These are phyloP conservation scores for Origma solitaria DNA, from an alignment of 2,113 vertebrate species.

Conservation along the genomic window DNA sequence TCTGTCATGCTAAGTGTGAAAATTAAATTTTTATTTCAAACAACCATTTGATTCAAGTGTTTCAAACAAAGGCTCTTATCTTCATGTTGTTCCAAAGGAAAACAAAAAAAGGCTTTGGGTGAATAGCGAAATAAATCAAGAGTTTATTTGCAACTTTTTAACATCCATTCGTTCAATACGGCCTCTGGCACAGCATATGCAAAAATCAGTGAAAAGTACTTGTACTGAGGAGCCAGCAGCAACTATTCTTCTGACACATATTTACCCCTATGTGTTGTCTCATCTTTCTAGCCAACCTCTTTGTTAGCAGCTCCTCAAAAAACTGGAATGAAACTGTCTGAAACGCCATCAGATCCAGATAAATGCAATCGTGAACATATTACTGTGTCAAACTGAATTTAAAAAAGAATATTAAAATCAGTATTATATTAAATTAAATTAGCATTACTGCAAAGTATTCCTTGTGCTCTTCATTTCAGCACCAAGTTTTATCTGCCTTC, in stretches of 20 bases:
- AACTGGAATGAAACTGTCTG: neutral
- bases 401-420: neutral
- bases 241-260: neutral
- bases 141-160: slow-evolving; percentile 1
- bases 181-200: neutral
- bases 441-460: neutral
- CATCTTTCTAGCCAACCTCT: neutral
- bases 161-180: neutral
- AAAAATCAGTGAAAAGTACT: neutral
- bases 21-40: neutral
- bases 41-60: neutral
- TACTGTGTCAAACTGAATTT: neutral
- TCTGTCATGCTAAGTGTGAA: neutral
- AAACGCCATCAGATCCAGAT: neutral
- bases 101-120: neutral
- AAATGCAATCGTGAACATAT: neutral
- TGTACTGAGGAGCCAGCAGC: neutral
- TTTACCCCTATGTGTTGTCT: neutral
- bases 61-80: neutral
- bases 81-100: neutral
- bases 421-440: neutral
- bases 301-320: neutral
- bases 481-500: neutral
- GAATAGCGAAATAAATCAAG: neutral
- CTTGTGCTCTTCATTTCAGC: neutral